Conservation (phyloP, 2,113 vertebrate species). For the Toxostoma redivivum region DNA sequence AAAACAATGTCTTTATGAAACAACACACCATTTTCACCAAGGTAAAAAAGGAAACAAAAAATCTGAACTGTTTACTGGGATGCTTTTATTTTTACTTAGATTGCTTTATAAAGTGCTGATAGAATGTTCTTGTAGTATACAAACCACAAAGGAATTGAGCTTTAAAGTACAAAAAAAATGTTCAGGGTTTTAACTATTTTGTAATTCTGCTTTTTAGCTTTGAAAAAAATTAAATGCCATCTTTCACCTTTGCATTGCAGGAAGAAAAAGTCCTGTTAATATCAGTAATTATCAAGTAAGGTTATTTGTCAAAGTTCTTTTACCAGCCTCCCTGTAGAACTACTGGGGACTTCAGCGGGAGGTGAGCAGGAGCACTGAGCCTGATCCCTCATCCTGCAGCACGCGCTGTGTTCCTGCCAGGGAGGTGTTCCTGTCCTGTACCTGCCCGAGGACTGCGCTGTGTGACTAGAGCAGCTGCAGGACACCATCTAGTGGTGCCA, state of each 20-base stretch:
- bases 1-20: background rate
- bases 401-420: fast-evolving
- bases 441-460: fast-evolving
- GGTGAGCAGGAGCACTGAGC: background rate
- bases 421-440: background rate
- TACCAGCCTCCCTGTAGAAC: fast-evolving
- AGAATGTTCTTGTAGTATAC: background rate
- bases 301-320: background rate
- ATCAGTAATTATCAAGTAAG: background rate
- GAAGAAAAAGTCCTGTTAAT: background rate
- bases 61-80: background rate
- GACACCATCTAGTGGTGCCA: conserved; percentile 46
- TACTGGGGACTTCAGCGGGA: background rate
- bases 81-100: background rate
- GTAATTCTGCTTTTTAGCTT: background rate
- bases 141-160: background rate
- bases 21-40: background rate
- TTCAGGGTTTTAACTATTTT: background rate
- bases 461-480: background rate
- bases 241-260: background rate
- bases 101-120: background rate
- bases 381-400: background rate
- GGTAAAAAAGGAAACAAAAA: background rate
- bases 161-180: background rate
- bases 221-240: background rate